Base-by-base conservation (phyloP, 1,140 invertebrate genomes). In the Procambarus clarkii region DNA sequence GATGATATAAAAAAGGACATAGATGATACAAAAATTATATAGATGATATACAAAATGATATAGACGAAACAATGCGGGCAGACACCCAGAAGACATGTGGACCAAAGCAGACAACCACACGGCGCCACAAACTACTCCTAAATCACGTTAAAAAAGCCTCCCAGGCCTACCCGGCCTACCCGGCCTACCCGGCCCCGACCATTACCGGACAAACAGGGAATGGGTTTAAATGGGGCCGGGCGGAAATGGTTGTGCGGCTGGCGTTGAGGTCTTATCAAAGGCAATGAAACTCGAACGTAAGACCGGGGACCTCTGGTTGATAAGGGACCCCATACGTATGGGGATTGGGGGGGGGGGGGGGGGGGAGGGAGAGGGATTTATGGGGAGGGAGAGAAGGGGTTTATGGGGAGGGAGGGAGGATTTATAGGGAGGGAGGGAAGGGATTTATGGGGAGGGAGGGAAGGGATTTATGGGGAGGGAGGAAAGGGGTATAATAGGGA, bases 241-340 rank as follows among this genome's bases (percentile, higher is more conserved):
- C 81, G 54, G 81, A 83, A 83, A 64, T 64, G 24, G 50, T 81
- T 81, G 9, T 60, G 24, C 54, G 24, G 45, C 34, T 64, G 81
- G 64, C 81, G 58, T n/a, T 58, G 50, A 45, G 24, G 0, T n/a
- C 81, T 69, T 83, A 83, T 83, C 81, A n/a, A 7, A 2, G 9
- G 58, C 81, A 83, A 64, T 83, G 81, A 83, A 83, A 83, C 54
- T 64, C 3, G 64, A 83, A 83, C 2, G 64, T 54, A 60, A n/a
- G 44, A n/a, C 45, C 80, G 24, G 64, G 81, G 44, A 83, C 64
- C 81, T 9, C 81, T 9, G 4, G 5, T 0, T 21, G 71, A 85
- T 71, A 85, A 85, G 2, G 76, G 18, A 0, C 34, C n/a, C 13
- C 21, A 44, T 48, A 2, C 0, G 82, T 11, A 58, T 13, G 60